These are phyloP conservation scores for Cuniculus paca DNA, from an alignment of 2,797 vertebrate species.

Conservation along the genomic window DNA sequence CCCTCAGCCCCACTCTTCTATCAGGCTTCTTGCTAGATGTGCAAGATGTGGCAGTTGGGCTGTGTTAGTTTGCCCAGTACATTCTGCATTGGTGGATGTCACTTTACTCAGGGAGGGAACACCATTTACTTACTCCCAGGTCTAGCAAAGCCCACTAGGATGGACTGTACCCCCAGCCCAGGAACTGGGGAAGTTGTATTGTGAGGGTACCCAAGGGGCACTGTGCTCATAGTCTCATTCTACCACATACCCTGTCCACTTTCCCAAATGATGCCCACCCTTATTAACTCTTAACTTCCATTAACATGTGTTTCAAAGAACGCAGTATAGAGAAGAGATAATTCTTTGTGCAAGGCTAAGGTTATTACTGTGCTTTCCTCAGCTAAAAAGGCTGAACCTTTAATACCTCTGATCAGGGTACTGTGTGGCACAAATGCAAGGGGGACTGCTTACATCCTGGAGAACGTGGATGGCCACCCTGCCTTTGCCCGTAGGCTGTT, in stretches of 20 bases:
- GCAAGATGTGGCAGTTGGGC: not conserved
- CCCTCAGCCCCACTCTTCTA: not conserved
- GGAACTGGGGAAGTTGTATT: not conserved
- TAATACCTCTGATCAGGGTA: not conserved
- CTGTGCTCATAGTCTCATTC: not conserved
- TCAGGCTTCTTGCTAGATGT: not conserved
- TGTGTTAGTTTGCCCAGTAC: not conserved
- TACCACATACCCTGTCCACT: not conserved
- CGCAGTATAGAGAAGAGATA: not conserved
- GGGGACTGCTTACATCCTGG: too few species aligned
- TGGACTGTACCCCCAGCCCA: not conserved
- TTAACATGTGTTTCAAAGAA: not conserved
- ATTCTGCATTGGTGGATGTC: not conserved
- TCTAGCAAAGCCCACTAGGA: not conserved
- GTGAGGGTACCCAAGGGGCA: not conserved
- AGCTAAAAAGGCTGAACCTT: not conserved
- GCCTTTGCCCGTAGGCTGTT: not conserved
- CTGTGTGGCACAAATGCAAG: accelerated
- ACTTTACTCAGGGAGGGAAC: not conserved
- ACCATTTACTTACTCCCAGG: not conserved
- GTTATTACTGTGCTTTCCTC: not conserved
- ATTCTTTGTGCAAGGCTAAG: not conserved
- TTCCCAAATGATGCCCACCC: not conserved
- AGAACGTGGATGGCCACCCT: accelerated
- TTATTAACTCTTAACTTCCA: too few species aligned